Percentiles rank a stretch among this genome's conserved stretches.
phyloP scores from a whole-genome alignment of 2,797 vertebrate genomes.

The Chiloscyllium punctatum region DNA sequence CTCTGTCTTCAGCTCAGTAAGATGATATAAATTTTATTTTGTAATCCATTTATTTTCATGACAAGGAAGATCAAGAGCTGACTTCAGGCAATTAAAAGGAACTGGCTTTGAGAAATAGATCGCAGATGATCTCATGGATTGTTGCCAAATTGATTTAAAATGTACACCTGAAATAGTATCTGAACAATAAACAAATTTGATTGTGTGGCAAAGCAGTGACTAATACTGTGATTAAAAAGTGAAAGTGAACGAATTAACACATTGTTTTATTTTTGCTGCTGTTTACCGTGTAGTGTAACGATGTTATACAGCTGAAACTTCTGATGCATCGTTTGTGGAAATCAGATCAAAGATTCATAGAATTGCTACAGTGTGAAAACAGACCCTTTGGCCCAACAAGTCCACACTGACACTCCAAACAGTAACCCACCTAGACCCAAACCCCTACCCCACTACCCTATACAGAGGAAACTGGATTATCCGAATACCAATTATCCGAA shows the following conservation, averaged over 20 bases:
- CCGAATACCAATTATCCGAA: no score
- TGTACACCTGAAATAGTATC: neutral
- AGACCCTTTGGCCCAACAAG: no score
- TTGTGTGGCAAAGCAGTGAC: neutral
- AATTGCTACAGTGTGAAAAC: no score
- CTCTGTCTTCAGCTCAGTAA: neutral
- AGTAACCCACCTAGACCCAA: no score
- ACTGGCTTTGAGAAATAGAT: neutral
- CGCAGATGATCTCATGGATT: neutral
- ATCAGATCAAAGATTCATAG: neutral
- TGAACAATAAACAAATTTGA: neutral
- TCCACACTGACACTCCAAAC: no score
- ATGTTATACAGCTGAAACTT: neutral
- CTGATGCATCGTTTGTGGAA: neutral
- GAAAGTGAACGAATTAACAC: neutral
- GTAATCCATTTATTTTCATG: neutral
- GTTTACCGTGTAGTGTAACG: neutral
- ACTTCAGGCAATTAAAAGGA: neutral
- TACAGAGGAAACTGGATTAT: no score
- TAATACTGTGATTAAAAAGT: neutral
- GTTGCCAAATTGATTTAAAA: neutral
- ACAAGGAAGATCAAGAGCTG: neutral
- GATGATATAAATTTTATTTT: neutral
- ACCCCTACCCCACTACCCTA: no score
- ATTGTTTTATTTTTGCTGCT: neutral